A percentile compares a stretch with the other conserved stretches of the same genome.
These are phyloP conservation scores for Trachymyrmex cornetzi DNA, from an alignment of 1,140 invertebrate genomes.

Conservation along the genomic window DNA sequence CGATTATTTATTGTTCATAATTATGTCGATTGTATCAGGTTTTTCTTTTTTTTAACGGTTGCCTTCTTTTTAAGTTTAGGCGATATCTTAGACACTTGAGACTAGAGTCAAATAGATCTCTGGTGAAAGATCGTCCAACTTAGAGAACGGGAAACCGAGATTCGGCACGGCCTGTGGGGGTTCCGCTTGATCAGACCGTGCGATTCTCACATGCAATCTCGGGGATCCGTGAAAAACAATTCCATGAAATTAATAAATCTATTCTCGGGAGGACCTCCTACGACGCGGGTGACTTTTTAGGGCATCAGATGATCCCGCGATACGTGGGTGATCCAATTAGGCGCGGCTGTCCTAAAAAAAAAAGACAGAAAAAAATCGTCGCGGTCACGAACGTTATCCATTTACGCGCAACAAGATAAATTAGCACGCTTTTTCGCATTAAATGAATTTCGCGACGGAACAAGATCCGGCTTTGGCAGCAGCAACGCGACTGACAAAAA, in stretches of 20 bases:
- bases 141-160: slow-evolving; percentile 64
- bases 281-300: slow-evolving; percentile 37
- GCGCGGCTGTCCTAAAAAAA: neutral
- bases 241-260: slow-evolving; percentile 65
- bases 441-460: slow-evolving; percentile 29
- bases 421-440: slow-evolving; percentile 24
- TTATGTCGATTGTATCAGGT: neutral
- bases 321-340: slow-evolving; percentile 61
- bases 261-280: slow-evolving; percentile 47
- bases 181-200: slow-evolving; percentile 65
- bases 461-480: neutral
- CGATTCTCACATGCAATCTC: slow-evolving; percentile 49
- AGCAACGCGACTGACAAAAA: slow-evolving; percentile 1
- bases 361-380: neutral
- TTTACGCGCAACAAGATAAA: slow-evolving; percentile 54
- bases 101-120: neutral
- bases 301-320: slow-evolving; percentile 3
- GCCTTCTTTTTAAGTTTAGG: neutral
- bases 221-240: slow-evolving; percentile 55
- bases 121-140: slow-evolving; percentile 17
- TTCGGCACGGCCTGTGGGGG: slow-evolving; percentile 68
- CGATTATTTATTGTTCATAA: neutral
- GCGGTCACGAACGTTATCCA: slow-evolving; percentile 39
- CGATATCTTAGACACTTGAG: neutral
- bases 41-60: neutral